phyloP scores from a whole-genome alignment of 2,888 invertebrate genomes.

The Spisula solida region DNA sequence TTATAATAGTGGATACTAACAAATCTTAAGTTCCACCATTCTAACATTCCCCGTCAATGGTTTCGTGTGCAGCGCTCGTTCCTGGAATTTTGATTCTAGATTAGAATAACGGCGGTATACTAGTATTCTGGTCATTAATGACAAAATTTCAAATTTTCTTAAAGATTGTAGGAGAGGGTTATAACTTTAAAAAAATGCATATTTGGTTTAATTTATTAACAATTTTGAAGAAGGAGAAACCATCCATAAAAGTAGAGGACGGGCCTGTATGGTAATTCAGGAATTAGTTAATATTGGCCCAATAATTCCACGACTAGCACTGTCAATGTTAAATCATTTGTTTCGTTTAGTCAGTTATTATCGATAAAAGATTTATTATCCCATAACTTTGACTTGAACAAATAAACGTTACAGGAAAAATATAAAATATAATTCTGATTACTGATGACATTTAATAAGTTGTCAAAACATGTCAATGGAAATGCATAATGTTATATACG shows the following conservation, averaged over 20 bases:
- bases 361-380: not conserved
- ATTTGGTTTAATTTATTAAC: no score
- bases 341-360: constrained; percentile 2
- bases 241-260: no score
- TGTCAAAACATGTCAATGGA: not conserved
- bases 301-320: not conserved
- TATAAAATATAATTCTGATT: not conserved
- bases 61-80: no score
- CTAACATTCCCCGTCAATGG: not conserved
- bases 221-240: no score
- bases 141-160: no score
- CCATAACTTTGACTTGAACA: not conserved
- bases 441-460: not conserved
- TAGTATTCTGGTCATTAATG: no score
- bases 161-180: no score
- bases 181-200: no score
- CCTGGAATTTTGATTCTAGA: no score
- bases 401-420: not conserved
- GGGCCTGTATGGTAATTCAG: no score
- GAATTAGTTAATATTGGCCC: no score
- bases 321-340: not conserved
- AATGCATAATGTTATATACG: not conserved
- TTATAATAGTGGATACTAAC: not conserved
- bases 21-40: not conserved
- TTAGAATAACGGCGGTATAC: no score